Evolutionary conservation across 2,113 vertebrate genomes (phyloP).

Genomic region (Cranoglanis bouderius): DNA sequence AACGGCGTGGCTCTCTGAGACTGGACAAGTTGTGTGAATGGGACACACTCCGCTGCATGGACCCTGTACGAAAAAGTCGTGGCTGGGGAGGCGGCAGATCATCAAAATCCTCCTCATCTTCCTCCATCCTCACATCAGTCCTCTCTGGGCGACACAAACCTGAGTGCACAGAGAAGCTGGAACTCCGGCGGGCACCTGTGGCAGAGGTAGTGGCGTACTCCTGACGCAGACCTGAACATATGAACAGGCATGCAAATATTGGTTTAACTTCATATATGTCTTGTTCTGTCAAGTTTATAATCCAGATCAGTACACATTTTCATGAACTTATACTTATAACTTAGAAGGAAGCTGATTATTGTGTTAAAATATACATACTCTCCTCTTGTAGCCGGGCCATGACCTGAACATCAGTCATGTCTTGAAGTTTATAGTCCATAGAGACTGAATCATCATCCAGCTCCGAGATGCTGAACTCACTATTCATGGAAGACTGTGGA

Average conservation of each 20-base stretch:
- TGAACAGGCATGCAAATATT: background rate
- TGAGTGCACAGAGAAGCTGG: slow-evolving; percentile 80
- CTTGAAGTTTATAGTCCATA: slow-evolving; percentile 96
- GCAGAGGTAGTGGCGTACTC: slow-evolving; percentile 93
- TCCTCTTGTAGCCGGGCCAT: slow-evolving; percentile 98
- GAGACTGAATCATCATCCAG: slow-evolving; percentile 90
- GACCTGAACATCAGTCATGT: slow-evolving; percentile 97
- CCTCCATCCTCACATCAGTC: slow-evolving; percentile 81
- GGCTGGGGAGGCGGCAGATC: slow-evolving; percentile 92
- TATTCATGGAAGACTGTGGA: slow-evolving; percentile 94
- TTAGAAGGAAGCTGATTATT: background rate
- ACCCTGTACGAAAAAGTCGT: slow-evolving; percentile 81
- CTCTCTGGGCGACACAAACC: slow-evolving; percentile 80
- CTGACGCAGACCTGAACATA: slow-evolving; percentile 85
- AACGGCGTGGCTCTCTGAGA: slow-evolving; percentile 87
- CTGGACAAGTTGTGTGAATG: slow-evolving; percentile 97
- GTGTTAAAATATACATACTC: slow-evolving; percentile 77
- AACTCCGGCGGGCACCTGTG: slow-evolving; percentile 84
- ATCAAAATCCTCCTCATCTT: slow-evolving; percentile 89
- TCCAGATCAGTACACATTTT: background rate
- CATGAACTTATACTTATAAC: background rate
- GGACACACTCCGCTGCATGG: slow-evolving; percentile 83
- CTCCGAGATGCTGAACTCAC: slow-evolving; percentile 88
- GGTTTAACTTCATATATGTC: background rate
- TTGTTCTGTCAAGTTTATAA: background rate